phyloP scores from a whole-genome alignment of 2,888 invertebrate species.

The Iselma pallidipennis region DNA sequence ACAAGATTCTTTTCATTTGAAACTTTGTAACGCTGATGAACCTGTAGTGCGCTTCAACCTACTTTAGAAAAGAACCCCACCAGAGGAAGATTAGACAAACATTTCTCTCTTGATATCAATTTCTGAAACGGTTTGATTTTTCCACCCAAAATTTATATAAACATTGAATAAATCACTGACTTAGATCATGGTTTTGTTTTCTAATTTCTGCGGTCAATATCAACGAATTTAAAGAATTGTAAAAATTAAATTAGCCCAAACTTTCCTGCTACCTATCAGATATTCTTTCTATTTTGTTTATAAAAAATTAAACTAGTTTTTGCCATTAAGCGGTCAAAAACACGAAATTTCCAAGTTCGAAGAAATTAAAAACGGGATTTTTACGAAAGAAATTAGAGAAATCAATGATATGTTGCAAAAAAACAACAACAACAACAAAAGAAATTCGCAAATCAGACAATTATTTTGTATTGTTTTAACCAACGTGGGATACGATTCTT shows the following conservation, averaged over 20 bases:
- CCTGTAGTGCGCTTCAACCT: conserved; percentile 32
- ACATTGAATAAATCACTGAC: too few species aligned
- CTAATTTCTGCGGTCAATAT: not conserved
- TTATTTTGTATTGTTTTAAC: not conserved
- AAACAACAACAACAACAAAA: not conserved
- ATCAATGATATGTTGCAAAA: not conserved
- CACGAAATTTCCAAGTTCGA: too few species aligned
- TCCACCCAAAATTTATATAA: too few species aligned
- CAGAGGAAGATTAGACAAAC: conserved; percentile 4
- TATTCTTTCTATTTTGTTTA: not conserved
- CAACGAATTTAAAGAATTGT: not conserved
- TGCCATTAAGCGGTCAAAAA: not conserved
- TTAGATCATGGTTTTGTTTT: not conserved
- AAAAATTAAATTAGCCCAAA: not conserved
- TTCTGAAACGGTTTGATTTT: not conserved
- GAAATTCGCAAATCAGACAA: not conserved
- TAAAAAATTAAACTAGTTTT: not conserved
- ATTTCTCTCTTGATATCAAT: not conserved
- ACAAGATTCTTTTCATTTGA: conserved; percentile 2
- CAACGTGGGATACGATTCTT: not conserved
- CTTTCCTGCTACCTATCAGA: too few species aligned
- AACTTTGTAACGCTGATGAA: conserved; percentile 6
- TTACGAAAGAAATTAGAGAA: not conserved
- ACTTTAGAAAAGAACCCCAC: conserved; percentile 32
- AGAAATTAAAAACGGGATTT: not conserved